Percentiles rank a stretch among this genome's conserved stretches.
These are phyloP conservation scores for Okamejei kenojei DNA, from an alignment of 2,797 vertebrate species.

Conservation along the genomic window DNA sequence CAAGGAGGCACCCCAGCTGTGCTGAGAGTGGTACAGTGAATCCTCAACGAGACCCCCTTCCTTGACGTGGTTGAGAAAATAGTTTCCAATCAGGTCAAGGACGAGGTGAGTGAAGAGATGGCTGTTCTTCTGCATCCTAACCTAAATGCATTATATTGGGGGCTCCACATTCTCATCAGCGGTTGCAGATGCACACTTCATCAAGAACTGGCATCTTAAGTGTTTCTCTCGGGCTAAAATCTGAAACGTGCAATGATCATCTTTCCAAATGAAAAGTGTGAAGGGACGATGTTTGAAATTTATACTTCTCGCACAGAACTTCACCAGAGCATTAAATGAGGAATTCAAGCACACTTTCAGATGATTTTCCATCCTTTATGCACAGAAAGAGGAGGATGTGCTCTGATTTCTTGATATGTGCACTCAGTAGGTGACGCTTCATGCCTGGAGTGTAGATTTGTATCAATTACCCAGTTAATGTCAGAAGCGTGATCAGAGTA, in stretches of 20 bases:
- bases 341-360: background rate
- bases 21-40: background rate
- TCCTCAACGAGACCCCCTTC: background rate
- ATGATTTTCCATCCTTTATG: constrained; percentile 3
- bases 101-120: background rate
- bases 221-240: background rate
- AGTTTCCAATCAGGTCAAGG: background rate
- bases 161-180: background rate
- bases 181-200: background rate
- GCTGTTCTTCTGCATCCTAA: background rate
- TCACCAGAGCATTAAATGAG: background rate
- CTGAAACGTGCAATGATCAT: background rate
- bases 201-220: background rate
- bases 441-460: background rate
- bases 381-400: background rate
- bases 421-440: background rate
- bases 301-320: background rate
- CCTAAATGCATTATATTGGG: background rate
- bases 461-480: background rate
- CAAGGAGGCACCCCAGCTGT: background rate
- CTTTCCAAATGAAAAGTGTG: background rate
- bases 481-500: background rate
- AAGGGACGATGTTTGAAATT: background rate
- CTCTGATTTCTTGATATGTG: background rate
- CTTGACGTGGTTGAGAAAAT: background rate